phyloP scores from a whole-genome alignment of 2,113 vertebrate species.

The Dolichotis patagonum region DNA sequence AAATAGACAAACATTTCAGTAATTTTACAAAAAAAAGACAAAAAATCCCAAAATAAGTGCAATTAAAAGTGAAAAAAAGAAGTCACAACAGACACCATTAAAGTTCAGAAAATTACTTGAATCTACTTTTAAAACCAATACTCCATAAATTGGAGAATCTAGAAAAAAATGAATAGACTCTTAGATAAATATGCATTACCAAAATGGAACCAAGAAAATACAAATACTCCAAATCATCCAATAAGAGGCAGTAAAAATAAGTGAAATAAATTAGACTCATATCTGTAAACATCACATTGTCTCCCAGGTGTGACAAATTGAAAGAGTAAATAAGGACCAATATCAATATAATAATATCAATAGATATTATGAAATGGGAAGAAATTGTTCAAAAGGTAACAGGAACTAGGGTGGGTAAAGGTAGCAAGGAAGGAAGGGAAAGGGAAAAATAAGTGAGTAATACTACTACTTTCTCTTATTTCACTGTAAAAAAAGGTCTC shows the following conservation, averaged over 20 bases:
- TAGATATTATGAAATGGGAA: not conserved
- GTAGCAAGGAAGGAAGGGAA: not conserved
- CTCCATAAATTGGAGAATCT: not conserved
- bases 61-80: not conserved
- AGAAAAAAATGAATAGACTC: not conserved
- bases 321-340: not conserved
- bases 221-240: not conserved
- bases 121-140: not conserved
- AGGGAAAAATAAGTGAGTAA: not conserved
- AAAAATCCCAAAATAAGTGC: not conserved
- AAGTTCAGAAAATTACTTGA: not conserved
- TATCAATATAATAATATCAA: no score
- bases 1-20: not conserved
- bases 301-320: not conserved
- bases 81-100: not conserved
- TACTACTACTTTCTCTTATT: not conserved
- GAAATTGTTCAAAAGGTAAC: not conserved
- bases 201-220: not conserved
- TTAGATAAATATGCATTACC: not conserved
- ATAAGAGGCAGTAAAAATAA: not conserved
- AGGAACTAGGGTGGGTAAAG: no score
- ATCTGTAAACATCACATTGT: no score
- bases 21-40: not conserved
- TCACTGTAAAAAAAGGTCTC: not conserved
- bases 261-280: no score